phyloP scores from a whole-genome alignment of 2,797 vertebrate genomes.

The Parotocinclus haroldoi region DNA sequence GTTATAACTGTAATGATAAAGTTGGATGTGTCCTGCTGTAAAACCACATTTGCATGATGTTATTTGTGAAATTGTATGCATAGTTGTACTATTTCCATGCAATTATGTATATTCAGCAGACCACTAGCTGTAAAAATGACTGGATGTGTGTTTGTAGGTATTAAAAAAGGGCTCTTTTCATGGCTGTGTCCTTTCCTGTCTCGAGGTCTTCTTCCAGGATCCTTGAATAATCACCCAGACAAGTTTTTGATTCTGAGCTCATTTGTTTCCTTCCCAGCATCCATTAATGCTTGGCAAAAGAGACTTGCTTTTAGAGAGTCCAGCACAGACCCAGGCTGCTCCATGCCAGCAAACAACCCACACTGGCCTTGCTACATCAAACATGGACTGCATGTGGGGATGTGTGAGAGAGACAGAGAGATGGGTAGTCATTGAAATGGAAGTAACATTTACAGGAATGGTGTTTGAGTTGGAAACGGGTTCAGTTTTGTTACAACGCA shows the following conservation, averaged over 20 bases:
- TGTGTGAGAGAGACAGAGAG: slow-evolving; percentile 31
- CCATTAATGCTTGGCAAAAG: slow-evolving; percentile 53
- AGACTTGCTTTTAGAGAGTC: slow-evolving; percentile 37
- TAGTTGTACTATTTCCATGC: too few species aligned
- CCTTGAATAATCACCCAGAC: neutral
- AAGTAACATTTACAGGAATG: slow-evolving; percentile 47
- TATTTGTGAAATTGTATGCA: too few species aligned
- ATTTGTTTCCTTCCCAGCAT: slow-evolving; percentile 38
- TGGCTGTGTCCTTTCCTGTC: too few species aligned
- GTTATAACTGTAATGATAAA: too few species aligned
- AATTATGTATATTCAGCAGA: too few species aligned
- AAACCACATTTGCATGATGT: too few species aligned
- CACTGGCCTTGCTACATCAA: slow-evolving; percentile 37
- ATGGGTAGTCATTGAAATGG: slow-evolving; percentile 8
- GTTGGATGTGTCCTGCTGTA: too few species aligned
- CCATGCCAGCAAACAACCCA: slow-evolving; percentile 39
- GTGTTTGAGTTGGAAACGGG: slow-evolving; percentile 36
- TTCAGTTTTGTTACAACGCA: slow-evolving; percentile 27
- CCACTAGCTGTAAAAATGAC: too few species aligned
- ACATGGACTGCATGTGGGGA: slow-evolving; percentile 16
- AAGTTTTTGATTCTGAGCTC: slow-evolving; percentile 23
- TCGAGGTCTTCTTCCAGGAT: slow-evolving; percentile 7
- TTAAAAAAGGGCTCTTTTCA: too few species aligned
- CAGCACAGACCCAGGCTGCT: slow-evolving; percentile 23
- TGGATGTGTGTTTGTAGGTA: too few species aligned